A percentile compares a stretch with the other conserved stretches of the same genome.
Evolutionary conservation across 2,113 vertebrate genomes (phyloP).

Genomic region (Urocolius indicus): DNA sequence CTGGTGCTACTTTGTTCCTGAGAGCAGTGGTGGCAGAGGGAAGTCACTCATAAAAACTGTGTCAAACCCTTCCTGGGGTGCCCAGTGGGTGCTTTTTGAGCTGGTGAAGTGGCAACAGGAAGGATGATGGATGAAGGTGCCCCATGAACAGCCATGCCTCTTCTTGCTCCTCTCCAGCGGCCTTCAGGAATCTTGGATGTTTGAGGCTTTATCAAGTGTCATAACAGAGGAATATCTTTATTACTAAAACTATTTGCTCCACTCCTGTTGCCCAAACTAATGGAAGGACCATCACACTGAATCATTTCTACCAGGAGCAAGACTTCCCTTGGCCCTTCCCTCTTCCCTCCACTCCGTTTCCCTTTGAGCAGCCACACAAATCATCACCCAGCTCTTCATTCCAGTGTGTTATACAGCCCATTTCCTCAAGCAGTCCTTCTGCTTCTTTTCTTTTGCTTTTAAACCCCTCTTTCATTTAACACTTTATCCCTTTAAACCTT

Average conservation of each 20-base stretch:
- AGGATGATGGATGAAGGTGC: no score
- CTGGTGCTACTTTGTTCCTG: not conserved
- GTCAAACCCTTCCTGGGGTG: no score
- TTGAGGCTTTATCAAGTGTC: not conserved
- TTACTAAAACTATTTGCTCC: not conserved
- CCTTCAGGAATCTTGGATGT: not conserved
- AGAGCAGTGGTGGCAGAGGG: no score
- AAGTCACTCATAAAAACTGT: no score
- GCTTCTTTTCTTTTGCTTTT: not conserved
- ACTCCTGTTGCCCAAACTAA: not conserved
- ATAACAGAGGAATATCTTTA: not conserved
- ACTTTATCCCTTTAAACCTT: not conserved
- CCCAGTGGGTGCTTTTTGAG: no score
- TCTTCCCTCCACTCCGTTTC: not conserved
- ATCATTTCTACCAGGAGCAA: not conserved
- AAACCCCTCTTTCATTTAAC: not conserved
- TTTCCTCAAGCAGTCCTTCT: constrained; percentile 39
- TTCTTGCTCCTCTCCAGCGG: not conserved
- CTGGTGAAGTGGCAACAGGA: no score
- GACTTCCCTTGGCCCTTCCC: not conserved
- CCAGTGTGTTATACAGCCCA: not conserved
- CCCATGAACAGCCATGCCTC: not conserved
- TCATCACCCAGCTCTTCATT: not conserved
- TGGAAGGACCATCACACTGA: not conserved
- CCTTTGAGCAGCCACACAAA: not conserved